A percentile compares a stretch with the other conserved stretches of the same genome.
phyloP scores from a whole-genome alignment of 1,140 invertebrate genomes.

The Scaptomyza hsui region DNA sequence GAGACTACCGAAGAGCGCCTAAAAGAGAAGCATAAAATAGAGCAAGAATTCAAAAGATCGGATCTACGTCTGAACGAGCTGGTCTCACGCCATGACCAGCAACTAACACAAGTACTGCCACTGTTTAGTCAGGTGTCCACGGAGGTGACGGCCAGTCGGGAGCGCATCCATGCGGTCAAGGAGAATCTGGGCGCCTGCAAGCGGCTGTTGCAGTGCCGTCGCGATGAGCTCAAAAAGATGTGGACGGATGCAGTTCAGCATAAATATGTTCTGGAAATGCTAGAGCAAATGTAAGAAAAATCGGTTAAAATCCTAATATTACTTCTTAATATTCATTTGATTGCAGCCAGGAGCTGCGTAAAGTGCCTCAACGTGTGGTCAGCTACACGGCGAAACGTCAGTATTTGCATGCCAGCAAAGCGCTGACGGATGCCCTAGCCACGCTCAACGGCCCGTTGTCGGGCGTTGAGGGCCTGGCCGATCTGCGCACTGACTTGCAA shows the following conservation, averaged over 20 bases:
- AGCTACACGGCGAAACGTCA: conserved; percentile 90
- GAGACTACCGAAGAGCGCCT: conserved; percentile 97
- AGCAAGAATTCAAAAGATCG: conserved; percentile 96
- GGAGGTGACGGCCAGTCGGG: conserved; percentile 87
- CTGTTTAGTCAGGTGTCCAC: conserved; percentile 83
- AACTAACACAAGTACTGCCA: conserved; percentile 91
- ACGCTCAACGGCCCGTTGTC: conserved; percentile 89
- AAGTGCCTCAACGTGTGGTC: conserved; percentile 91
- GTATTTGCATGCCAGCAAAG: conserved; percentile 93
- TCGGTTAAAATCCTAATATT: background rate
- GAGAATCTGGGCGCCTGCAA: conserved; percentile 96
- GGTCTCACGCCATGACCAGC: conserved; percentile 93
- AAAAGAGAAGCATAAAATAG: conserved; percentile 95
- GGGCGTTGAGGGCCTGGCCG: conserved; percentile 92
- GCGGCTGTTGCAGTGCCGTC: conserved; percentile 93
- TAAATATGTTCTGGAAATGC: conserved; percentile 93
- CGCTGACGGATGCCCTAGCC: conserved; percentile 89
- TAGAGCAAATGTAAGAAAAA: conserved; percentile 93
- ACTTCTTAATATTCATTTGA: background rate
- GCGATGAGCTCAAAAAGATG: conserved; percentile 96
- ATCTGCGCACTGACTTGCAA: conserved; percentile 90
- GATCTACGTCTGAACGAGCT: conserved; percentile 94
- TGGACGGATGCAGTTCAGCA: conserved; percentile 97
- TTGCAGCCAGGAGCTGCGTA: conserved; percentile 89
- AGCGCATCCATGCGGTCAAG: conserved; percentile 93